A percentile compares a stretch with the other conserved stretches of the same genome.
Conservation (phyloP, 2,113 vertebrate species). For the Tilapia sparmanii region DNA sequence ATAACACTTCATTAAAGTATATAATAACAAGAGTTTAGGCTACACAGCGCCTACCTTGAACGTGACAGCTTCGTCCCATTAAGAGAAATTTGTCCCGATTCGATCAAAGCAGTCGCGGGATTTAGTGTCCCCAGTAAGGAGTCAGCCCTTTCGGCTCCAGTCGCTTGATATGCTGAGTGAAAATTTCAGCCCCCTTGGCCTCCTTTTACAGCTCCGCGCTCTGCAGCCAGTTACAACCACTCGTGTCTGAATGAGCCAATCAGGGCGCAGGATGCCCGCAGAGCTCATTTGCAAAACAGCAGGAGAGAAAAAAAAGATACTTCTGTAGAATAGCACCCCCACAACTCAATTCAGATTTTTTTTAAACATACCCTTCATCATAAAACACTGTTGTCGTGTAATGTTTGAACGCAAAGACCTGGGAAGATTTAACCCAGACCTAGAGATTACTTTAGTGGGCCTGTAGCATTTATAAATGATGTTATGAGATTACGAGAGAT, state of each 20-base stretch:
- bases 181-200: not conserved
- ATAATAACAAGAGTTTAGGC: not conserved
- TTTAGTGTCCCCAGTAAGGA: not conserved
- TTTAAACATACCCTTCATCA: not conserved
- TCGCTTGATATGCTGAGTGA: slow-evolving; percentile 17
- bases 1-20: not conserved
- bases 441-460: not conserved
- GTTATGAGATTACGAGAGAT: not conserved
- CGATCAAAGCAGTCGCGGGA: not conserved
- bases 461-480: not conserved
- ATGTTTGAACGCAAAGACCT: not conserved
- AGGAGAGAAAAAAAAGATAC: not conserved
- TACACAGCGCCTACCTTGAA: not conserved
- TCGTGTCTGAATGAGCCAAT: slow-evolving; percentile 49
- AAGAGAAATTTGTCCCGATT: not conserved
- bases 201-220: slow-evolving; percentile 22
- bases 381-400: not conserved
- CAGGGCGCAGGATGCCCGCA: slow-evolving; percentile 15
- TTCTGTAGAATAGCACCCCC: not conserved
- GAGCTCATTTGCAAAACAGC: not conserved
- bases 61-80: not conserved
- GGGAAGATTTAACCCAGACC: not conserved
- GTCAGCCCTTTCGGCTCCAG: not conserved
- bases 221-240: slow-evolving; percentile 24
- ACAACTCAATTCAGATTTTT: not conserved